Percentiles rank a stretch among this genome's conserved stretches.
Conservation (phyloP, 2,113 vertebrate genomes). For the Micronycteris hirsuta region DNA sequence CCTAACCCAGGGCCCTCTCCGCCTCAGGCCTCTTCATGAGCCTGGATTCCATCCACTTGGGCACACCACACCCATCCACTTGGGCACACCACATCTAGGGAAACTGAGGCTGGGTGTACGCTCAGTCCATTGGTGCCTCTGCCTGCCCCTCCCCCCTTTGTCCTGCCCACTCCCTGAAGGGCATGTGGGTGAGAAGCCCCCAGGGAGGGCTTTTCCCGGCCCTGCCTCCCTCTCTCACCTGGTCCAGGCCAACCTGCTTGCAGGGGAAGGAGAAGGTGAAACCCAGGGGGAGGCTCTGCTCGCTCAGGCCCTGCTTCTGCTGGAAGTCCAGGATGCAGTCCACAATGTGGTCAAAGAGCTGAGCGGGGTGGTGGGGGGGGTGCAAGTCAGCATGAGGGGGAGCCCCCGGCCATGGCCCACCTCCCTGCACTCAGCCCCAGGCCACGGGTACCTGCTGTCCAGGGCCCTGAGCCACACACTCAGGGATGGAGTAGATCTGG, state of each 20-base stretch:
- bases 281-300: slow-evolving; percentile 71
- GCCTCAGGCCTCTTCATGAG: not conserved
- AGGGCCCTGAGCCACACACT: slow-evolving; percentile 77
- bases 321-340: slow-evolving; percentile 83
- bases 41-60: not conserved
- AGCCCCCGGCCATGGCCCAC: not conserved
- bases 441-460: slow-evolving; percentile 70
- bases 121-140: not conserved
- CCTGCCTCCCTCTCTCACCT: slow-evolving; percentile 71
- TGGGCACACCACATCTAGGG: not conserved
- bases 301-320: slow-evolving; percentile 68
- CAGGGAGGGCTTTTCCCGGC: not conserved
- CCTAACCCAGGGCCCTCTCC: not conserved
- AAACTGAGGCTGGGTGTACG: not conserved
- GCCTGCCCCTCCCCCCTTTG: not conserved
- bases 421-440: not conserved
- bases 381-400: not conserved
- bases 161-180: not conserved
- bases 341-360: slow-evolving; percentile 85
- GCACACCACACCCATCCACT: not conserved
- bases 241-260: slow-evolving; percentile 81
- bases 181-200: not conserved
- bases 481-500: slow-evolving; percentile 83
- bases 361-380: not conserved
- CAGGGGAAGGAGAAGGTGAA: slow-evolving; percentile 89